Conservation (phyloP, 2,797 vertebrate species). For the Enteromius afrohamiltoni region DNA sequence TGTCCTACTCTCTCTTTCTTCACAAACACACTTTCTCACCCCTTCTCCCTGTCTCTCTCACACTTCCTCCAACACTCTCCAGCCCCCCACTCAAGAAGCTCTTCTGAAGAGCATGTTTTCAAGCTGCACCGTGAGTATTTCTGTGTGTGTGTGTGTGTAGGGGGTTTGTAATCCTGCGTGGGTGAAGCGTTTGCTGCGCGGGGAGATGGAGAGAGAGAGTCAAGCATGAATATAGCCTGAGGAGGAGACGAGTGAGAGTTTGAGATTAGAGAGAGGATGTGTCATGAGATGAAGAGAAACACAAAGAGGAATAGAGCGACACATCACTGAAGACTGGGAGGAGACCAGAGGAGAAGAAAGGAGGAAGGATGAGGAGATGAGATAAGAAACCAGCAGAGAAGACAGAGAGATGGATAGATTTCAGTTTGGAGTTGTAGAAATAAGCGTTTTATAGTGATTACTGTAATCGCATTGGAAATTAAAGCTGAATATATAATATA, state of each 20-base stretch:
- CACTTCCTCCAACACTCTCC: constrained; percentile 32
- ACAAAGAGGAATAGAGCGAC: constrained; percentile 26
- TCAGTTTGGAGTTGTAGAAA: neutral
- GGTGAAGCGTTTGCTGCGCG: constrained; percentile 54
- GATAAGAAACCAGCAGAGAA: constrained; percentile 2
- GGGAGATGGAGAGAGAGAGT: constrained; percentile 32
- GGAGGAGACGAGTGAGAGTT: constrained; percentile 39
- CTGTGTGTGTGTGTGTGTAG: constrained; percentile 39
- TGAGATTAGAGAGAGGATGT: constrained; percentile 45
- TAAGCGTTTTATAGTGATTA: neutral
- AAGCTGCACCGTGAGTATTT: constrained; percentile 10
- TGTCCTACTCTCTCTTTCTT: constrained; percentile 7
- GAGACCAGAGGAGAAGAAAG: neutral
- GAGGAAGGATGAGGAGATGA: constrained; percentile 16
- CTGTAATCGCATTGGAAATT: too few relatives aligned
- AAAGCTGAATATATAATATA: too few relatives aligned
- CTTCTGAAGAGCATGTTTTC: constrained; percentile 35
- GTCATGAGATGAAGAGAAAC: constrained; percentile 48
- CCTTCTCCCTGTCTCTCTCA: neutral
- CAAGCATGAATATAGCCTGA: constrained; percentile 52
- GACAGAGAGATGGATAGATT: constrained; percentile 3
- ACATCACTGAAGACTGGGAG: constrained; percentile 27
- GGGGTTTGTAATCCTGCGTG: constrained; percentile 54
- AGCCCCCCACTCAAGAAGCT: constrained; percentile 38
- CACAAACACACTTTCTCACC: constrained; percentile 27